Conservation (phyloP, 2,797 vertebrate genomes). For the Darevskia nairensis region DNA sequence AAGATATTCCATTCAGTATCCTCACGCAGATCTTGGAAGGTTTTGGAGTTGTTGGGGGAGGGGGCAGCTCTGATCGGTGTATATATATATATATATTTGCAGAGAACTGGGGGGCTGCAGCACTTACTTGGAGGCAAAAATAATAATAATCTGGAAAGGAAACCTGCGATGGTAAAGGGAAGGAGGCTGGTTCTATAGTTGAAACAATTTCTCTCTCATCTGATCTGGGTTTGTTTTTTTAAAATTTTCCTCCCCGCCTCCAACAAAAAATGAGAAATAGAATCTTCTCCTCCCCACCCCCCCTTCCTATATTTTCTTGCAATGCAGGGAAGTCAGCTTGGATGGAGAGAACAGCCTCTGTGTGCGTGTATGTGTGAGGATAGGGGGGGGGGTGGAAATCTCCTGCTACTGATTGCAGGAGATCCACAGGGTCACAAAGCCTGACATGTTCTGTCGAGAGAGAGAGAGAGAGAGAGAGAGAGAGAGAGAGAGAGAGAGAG, state of each 20-base stretch:
- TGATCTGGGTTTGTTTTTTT: not conserved
- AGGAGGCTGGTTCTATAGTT: not conserved
- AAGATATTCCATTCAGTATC: slow-evolving; percentile 18
- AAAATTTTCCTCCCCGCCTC: too few species aligned
- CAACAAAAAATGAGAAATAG: too few species aligned
- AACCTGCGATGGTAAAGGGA: not conserved
- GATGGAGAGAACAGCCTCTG: not conserved
- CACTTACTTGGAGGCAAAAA: not conserved
- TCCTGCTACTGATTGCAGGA: too few species aligned
- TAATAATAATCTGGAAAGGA: not conserved
- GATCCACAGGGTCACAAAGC: slow-evolving; percentile 27
- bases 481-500: too few species aligned
- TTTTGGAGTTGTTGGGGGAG: not conserved
- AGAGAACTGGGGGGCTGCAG: slow-evolving; percentile 4
- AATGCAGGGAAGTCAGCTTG: not conserved
- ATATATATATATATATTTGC: slow-evolving; percentile 1
- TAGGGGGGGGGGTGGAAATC: not conserved
- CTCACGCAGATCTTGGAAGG: not conserved
- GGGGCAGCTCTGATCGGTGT: slow-evolving; percentile 6
- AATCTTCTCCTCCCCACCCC: too few species aligned
- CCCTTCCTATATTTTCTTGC: not conserved
- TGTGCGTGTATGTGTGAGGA: not conserved
- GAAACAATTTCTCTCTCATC: not conserved
- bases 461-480: too few species aligned
- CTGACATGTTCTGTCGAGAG: slow-evolving; percentile 14